Conservation (phyloP, 2,797 vertebrate genomes). For the Acipenser transmontanus region DNA sequence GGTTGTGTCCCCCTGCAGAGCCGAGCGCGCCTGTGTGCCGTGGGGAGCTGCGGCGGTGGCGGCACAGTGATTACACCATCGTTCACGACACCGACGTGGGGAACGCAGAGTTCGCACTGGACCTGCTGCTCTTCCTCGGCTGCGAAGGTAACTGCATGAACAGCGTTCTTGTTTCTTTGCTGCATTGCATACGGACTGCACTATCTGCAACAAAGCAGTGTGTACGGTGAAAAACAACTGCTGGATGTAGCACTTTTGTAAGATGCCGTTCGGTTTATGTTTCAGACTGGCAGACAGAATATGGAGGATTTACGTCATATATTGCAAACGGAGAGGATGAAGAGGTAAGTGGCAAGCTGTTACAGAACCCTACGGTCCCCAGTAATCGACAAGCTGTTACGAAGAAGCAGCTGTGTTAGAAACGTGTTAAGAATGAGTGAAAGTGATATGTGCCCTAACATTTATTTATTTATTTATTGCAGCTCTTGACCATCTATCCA, state of each 20-base stretch:
- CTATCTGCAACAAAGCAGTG: no score
- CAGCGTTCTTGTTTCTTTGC: not conserved
- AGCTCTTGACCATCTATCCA: constrained; percentile 87
- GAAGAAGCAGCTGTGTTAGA: not conserved
- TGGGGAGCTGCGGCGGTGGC: constrained; percentile 82
- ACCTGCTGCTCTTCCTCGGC: constrained; percentile 77
- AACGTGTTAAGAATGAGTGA: not conserved
- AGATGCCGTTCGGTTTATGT: constrained; percentile 13
- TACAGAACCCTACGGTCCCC: not conserved
- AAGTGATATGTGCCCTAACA: no score
- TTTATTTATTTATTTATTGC: constrained; percentile 12
- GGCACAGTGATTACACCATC: constrained; percentile 75
- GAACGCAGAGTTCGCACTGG: constrained; percentile 76
- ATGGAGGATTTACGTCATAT: constrained; percentile 86
- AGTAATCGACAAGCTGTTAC: not conserved
- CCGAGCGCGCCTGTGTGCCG: constrained; percentile 60
- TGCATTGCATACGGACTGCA: no score
- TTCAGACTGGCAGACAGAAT: constrained; percentile 81
- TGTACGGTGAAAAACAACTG: no score
- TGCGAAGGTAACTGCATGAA: constrained; percentile 62
- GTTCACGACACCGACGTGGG: constrained; percentile 73
- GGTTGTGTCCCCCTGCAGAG: constrained; percentile 36
- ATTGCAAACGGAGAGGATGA: constrained; percentile 92
- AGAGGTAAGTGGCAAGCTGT: constrained; percentile 65
- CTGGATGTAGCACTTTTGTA: no score